Base-by-base conservation (phyloP, 2,113 vertebrate species). In the Mohoua ochrocephala region DNA sequence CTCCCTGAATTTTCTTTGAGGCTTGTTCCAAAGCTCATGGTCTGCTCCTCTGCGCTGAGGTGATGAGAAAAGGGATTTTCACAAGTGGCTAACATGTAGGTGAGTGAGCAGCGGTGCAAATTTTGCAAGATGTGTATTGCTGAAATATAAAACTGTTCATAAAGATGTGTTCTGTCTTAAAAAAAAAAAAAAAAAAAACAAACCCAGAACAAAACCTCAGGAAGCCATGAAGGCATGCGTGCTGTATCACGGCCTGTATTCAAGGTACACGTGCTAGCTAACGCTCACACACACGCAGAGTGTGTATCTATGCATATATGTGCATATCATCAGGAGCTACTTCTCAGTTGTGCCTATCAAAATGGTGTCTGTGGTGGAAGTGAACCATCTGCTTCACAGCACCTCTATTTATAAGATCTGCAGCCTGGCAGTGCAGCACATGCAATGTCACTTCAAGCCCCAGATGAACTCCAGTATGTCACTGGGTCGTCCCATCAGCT, bases 341-440 rank as follows among this genome's bases (percentile, higher is more conserved):
- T 95, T 91, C 90, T 94, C 96, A 95, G 94, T 74, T 91, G 71
- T 93, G 92, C 60, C 94, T 95, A 61, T 91, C 95, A 93, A 93
- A 96, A 87, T 91, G 91, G 68, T 97, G 67, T 91, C 94, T 96
- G 69, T 76, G 84, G 81, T 95, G 49, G 75, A 95, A 96, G 50
- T 2, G 12, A 92, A 84, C 95, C 93, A 96, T 94, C 96, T 96
- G 96, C 75, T 97, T 91, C 82, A 75, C 64, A 84, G 78, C 64
- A 71, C 33, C 94, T 93, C 92, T 96, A 84, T 97, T 97, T 96
- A 94, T 93, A 80, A 90, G 84, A 39, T 86, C 74, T 84, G 67
- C 89, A 93, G 75, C 76, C 87, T 67, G 84, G 60, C 53, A 96
- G 64, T 68, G 93, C 54, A 90, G 86, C 93, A 96, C 84, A 88